Conservation (phyloP, 2,113 vertebrate species). For the Percina caprodes region DNA sequence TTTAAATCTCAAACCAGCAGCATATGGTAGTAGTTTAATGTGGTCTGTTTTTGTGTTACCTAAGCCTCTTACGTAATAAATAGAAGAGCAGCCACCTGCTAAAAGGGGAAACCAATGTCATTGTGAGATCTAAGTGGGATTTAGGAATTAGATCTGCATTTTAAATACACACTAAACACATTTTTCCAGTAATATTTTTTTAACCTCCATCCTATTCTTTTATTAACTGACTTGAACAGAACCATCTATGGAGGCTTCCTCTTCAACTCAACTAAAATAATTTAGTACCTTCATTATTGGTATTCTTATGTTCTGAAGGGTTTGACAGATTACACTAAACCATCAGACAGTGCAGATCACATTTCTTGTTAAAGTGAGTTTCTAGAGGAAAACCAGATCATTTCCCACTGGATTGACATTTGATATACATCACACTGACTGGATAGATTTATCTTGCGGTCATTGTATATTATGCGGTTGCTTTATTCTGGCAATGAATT, state of each 20-base stretch:
- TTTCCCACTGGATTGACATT: conserved; percentile 1
- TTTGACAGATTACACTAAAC: conserved; percentile 7
- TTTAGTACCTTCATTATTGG: background rate
- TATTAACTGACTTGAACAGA: conserved; percentile 6
- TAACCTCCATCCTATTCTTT: background rate
- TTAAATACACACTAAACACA: background rate
- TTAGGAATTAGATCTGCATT: background rate
- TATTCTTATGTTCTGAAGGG: background rate
- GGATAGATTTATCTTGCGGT: background rate
- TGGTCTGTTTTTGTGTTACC: background rate
- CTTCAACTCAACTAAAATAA: background rate
- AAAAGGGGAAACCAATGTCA: background rate
- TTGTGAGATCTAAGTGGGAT: background rate
- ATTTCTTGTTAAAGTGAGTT: conserved; percentile 14
- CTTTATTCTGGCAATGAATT: background rate
- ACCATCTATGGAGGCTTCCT: background rate
- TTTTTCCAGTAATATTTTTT: background rate
- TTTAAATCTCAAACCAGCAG: background rate
- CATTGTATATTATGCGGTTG: background rate
- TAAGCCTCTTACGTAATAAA: background rate
- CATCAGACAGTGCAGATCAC: conserved; percentile 17
- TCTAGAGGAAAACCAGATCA: background rate
- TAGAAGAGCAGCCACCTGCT: background rate
- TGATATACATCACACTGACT: background rate
- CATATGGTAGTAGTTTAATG: background rate